Evolutionary conservation across 2,113 vertebrate species (phyloP), one percentile per base, ranked within the genome.

Genomic region (Telmatochromis brachygnathus): DNA sequence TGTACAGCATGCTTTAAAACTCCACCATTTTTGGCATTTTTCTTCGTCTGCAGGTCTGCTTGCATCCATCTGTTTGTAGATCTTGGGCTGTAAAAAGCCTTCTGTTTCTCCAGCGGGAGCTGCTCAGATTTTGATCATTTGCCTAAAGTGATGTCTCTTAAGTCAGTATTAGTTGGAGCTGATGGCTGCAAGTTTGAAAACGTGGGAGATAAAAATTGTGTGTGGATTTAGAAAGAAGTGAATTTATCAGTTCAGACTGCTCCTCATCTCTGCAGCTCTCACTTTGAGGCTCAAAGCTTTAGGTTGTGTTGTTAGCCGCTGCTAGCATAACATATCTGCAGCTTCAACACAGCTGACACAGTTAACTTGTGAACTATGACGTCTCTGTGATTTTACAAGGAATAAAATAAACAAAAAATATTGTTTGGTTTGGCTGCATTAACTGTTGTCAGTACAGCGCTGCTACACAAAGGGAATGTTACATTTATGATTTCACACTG

Each of bases 391-490:
- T 68, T 68, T 68, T 1, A 68, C 19, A 5, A 68, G 33, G 62
- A 37, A 39, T 13, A 68, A 37, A 37, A 37, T 37, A 37, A 68
- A 37, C 60, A 65, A 21, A 68, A 65, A 68, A 68, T 68, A 4
- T 68, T 0, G 3, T 39, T 68, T 68, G 62, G 19, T 9, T 39
- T 6, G 33, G 33, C 62, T 39, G 62, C 35, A 39, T 68, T 39
- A 39, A 21, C 35, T 0, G 0, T 4, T 39, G 62, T 68, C 33
- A 39, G 19, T 39, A 68, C 33, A 68, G 0, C 1, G 0, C 33
- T 68, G 62, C 33, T 68, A 68, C 62, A 68, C 19, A 8, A 68
- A n/a, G 6, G 33, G 33, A 68, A 68, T 68, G 33, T 37, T 65
- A 65, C 11, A 37, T 65, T 65, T 5, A 37, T 65, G 30, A 65